A percentile compares a stretch with the other conserved stretches of the same genome.
These are phyloP conservation scores for Lates calcarifer DNA, from an alignment of 2,113 vertebrate species.

Conservation along the genomic window DNA sequence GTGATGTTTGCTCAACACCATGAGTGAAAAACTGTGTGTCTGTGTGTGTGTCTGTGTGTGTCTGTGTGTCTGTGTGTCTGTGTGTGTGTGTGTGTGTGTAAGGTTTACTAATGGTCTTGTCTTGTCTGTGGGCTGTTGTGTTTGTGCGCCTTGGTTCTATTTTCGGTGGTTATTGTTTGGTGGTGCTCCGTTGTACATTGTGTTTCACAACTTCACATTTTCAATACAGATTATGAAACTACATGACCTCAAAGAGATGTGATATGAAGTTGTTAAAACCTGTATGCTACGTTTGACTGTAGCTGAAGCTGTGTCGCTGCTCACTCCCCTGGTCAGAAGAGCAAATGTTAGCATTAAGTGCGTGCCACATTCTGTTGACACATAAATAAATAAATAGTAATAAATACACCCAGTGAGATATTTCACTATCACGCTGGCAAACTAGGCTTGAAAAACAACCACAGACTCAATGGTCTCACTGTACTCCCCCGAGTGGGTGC, in stretches of 20 bases:
- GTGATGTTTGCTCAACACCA: conserved; percentile 14
- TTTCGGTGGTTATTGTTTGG: conserved; percentile 56
- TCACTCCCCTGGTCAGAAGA: too few relatives aligned
- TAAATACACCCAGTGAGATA: conserved; percentile 11
- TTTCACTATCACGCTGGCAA: conserved; percentile 38
- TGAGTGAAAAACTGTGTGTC: neutral
- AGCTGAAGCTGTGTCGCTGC: too few relatives aligned
- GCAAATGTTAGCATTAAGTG: neutral
- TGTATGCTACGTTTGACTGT: neutral
- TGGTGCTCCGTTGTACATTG: conserved; percentile 21
- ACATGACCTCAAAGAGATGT: conserved; percentile 23
- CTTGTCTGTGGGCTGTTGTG: conserved; percentile 8
- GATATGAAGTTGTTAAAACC: neutral
- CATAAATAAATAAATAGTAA: conserved; percentile 8
- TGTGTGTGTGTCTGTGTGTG: neutral
- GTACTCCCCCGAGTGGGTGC: conserved; percentile 58
- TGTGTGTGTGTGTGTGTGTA: neutral
- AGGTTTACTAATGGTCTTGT: conserved; percentile 23
- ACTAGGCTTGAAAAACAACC: conserved; percentile 48
- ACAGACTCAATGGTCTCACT: conserved; percentile 62
- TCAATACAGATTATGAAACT: conserved; percentile 54
- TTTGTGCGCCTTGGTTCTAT: conserved; percentile 10
- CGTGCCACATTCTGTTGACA: neutral
- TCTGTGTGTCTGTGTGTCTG: neutral
- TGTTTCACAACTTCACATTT: conserved; percentile 57